phyloP scores from a whole-genome alignment of 1,140 invertebrate genomes.

The Aricia agestis region DNA sequence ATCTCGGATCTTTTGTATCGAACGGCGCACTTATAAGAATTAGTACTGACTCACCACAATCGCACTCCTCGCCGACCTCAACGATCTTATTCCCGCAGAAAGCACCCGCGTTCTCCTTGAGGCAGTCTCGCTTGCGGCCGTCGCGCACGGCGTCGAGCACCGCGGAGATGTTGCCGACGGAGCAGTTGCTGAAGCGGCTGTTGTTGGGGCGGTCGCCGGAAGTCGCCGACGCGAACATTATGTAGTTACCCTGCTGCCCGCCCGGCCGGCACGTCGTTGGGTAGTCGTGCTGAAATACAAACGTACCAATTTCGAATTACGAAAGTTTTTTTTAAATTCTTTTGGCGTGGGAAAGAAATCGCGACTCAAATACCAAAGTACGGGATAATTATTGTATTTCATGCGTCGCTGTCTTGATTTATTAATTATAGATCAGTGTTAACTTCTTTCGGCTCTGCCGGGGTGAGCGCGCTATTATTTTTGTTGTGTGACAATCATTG shows the following conservation, averaged over 20 bases:
- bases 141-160: conserved; percentile 94
- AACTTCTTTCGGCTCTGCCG: too few relatives aligned
- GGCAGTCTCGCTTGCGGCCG: conserved; percentile 96
- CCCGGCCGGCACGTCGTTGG: conserved; percentile 94
- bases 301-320: too few relatives aligned
- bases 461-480: too few relatives aligned
- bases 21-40: too few relatives aligned
- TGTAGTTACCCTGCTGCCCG: conserved; percentile 93
- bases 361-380: too few relatives aligned
- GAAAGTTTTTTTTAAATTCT: too few relatives aligned
- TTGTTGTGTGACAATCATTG: too few relatives aligned
- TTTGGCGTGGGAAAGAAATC: too few relatives aligned
- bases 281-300: conserved; percentile 90
- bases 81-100: conserved; percentile 99
- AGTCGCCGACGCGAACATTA: conserved; percentile 98
- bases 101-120: conserved; percentile 91
- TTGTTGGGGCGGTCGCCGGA: conserved; percentile 96
- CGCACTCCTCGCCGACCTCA: conserved; percentile 98
- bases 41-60: conserved; percentile 82
- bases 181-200: conserved; percentile 95
- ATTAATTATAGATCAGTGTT: too few relatives aligned
- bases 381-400: too few relatives aligned
- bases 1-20: too few relatives aligned
- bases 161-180: conserved; percentile 95
- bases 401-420: too few relatives aligned